A percentile compares a stretch with the other conserved stretches of the same genome.
Conservation (phyloP, 2,797 vertebrate species). For the Mormyrops attenuatus region DNA sequence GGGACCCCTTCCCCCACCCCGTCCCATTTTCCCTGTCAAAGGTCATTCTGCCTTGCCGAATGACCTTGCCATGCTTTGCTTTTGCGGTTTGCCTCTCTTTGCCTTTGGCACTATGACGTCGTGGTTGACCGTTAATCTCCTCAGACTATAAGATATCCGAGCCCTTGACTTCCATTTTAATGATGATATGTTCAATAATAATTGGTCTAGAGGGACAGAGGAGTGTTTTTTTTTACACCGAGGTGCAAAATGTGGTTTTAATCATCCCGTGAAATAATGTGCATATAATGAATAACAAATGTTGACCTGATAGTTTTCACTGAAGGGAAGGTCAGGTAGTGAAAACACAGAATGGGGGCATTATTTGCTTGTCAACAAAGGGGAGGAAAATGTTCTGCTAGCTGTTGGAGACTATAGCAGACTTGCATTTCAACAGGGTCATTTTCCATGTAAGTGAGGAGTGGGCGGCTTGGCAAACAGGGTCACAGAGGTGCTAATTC, state of each 20-base stretch:
- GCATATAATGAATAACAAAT: neutral
- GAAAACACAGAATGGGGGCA: neutral
- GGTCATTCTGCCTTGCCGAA: neutral
- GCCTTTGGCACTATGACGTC: neutral
- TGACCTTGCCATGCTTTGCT: neutral
- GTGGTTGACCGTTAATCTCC: neutral
- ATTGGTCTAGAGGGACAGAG: neutral
- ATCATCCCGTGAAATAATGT: constrained; percentile 6
- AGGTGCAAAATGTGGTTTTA: constrained; percentile 1
- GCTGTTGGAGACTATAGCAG: neutral
- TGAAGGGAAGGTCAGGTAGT: neutral
- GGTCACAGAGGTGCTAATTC: neutral
- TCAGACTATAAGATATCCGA: neutral
- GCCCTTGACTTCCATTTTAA: constrained; percentile 1
- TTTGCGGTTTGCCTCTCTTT: neutral
- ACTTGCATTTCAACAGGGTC: neutral
- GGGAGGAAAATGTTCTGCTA: neutral
- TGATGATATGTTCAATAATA: neutral
- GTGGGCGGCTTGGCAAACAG: neutral
- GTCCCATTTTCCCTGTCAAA: neutral
- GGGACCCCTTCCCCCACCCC: neutral
- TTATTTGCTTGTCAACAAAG: constrained; percentile 18
- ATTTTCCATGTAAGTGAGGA: neutral
- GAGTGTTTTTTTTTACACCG: neutral
- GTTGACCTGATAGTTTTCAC: neutral